Evolutionary conservation across 1,140 invertebrate species (phyloP).

Genomic region (Hormaphis cornu): DNA sequence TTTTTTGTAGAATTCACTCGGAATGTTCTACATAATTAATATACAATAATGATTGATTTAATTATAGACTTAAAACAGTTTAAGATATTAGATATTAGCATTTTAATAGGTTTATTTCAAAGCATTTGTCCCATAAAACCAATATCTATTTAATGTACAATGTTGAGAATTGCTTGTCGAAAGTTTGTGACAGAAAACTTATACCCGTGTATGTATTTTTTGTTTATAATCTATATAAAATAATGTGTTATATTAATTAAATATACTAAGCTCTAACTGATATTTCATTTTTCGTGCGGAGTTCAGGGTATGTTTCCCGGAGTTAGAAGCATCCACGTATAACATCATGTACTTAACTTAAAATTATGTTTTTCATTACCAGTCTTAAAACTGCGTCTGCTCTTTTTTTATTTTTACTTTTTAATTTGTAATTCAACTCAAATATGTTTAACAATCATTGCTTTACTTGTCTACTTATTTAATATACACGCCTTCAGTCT

Average conservation of each 20-base stretch:
- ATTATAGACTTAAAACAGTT: slow-evolving; percentile 25
- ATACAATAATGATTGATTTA: slow-evolving; percentile 25
- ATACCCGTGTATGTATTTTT: slow-evolving; percentile 25
- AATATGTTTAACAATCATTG: slow-evolving; percentile 16
- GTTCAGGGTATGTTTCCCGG: slow-evolving; percentile 32
- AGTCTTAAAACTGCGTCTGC: slow-evolving; percentile 13
- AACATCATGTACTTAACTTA: slow-evolving; percentile 31
- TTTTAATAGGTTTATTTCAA: slow-evolving; percentile 19
- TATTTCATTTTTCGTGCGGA: slow-evolving; percentile 32
- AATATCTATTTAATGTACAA: slow-evolving; percentile 13
- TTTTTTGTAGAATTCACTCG: slow-evolving; percentile 13
- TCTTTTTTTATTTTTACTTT: neutral
- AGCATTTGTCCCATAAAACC: slow-evolving; percentile 19
- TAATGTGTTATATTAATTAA: neutral
- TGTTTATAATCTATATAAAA: slow-evolving; percentile 7
- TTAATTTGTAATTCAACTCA: neutral
- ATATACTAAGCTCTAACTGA: slow-evolving; percentile 13
- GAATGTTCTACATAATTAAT: slow-evolving; percentile 15
- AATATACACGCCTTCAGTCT: slow-evolving; percentile 6
- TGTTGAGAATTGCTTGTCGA: slow-evolving; percentile 17
- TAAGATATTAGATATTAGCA: slow-evolving; percentile 13
- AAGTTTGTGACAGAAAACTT: slow-evolving; percentile 19
- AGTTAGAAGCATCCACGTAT: slow-evolving; percentile 28
- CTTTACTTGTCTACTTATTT: slow-evolving; percentile 30
- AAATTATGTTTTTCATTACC: slow-evolving; percentile 19